Conservation (phyloP, 2,797 vertebrate genomes). For the Anabacerthia variegaticeps region DNA sequence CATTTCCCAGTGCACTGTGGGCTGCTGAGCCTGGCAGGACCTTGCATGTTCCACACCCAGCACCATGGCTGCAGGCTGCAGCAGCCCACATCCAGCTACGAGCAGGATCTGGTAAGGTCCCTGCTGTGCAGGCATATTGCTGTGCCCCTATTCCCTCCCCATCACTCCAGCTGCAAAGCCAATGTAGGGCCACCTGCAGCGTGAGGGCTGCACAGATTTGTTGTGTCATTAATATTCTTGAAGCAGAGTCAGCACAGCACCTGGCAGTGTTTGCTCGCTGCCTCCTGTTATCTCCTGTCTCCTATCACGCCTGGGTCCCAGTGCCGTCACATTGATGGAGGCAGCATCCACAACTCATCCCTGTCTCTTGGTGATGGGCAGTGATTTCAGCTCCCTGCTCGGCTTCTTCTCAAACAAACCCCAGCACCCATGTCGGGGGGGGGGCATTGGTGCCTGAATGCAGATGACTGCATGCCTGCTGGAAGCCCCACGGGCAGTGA, state of each 20-base stretch:
- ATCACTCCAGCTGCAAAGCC: not conserved
- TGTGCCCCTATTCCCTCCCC: not conserved
- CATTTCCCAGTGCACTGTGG: not conserved
- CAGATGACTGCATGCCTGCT: not conserved
- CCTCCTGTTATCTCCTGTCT: not conserved
- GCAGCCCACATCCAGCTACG: not conserved
- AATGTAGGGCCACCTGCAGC: rapidly evolving
- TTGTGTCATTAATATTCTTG: not conserved
- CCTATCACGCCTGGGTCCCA: not conserved
- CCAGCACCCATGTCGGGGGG: not conserved
- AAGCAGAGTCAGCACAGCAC: not conserved
- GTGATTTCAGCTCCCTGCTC: not conserved
- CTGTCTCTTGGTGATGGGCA: not conserved
- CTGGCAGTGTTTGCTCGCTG: not conserved
- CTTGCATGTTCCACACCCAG: rapidly evolving
- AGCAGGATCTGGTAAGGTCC: not conserved
- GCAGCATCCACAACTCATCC: not conserved
- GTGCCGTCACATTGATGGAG: not conserved
- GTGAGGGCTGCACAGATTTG: not conserved
- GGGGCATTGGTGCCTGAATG: not conserved
- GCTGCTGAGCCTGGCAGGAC: rapidly evolving
- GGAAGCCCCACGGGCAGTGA: not conserved
- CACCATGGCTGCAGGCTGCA: not conserved
- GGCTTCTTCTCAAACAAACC: not conserved
- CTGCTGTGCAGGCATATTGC: not conserved